Conservation (phyloP, 2,797 vertebrate species). For the Cirrhinus molitorella region DNA sequence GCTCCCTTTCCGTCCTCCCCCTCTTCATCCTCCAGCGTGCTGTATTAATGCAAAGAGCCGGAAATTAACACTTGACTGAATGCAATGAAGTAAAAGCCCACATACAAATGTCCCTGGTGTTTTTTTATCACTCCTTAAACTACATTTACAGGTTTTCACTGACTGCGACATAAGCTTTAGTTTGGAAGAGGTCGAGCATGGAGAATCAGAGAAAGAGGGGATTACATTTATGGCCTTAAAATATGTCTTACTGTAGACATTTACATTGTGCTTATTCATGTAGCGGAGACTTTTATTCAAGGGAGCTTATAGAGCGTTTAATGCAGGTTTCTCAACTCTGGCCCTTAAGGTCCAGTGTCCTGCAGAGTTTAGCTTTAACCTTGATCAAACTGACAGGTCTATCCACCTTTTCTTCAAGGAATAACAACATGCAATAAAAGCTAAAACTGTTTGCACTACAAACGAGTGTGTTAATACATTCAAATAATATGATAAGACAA, state of each 20-base stretch:
- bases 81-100: slow-evolving; percentile 8
- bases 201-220: background rate
- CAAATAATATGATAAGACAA: too few relatives aligned
- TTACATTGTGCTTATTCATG: background rate
- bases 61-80: slow-evolving; percentile 27
- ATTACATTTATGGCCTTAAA: background rate
- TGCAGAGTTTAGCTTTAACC: background rate
- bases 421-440: too few relatives aligned
- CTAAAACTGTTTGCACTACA: too few relatives aligned
- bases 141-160: slow-evolving; percentile 15
- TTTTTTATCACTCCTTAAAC: background rate
- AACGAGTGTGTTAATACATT: too few relatives aligned
- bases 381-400: background rate
- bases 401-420: too few relatives aligned
- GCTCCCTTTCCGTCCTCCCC: slow-evolving; percentile 8
- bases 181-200: background rate
- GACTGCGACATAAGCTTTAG: background rate
- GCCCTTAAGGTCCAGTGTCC: background rate
- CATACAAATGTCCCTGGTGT: background rate
- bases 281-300: background rate
- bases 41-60: slow-evolving; percentile 42
- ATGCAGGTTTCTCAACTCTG: background rate
- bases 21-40: slow-evolving; percentile 41
- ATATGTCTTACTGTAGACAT: background rate
- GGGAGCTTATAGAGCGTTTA: background rate